These are phyloP conservation scores for Pachyramphus minor DNA, from an alignment of 2,113 vertebrate species.

Conservation along the genomic window DNA sequence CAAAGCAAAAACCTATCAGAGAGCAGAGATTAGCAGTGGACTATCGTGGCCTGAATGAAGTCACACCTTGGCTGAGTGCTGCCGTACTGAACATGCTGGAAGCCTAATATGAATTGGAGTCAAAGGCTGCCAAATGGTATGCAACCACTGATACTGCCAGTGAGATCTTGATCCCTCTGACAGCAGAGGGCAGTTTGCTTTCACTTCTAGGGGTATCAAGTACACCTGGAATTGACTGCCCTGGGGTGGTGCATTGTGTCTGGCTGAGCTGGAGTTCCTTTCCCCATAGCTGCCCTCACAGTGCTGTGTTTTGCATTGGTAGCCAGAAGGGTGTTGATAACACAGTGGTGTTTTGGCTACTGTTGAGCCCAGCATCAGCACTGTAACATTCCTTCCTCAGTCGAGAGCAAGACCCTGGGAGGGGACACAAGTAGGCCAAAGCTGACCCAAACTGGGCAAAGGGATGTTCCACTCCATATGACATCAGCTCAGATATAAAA, in stretches of 20 bases:
- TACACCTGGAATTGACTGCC: fast-evolving
- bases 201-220: fast-evolving
- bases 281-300: no score
- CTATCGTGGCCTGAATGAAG: background rate
- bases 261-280: no score
- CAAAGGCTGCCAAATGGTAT: background rate
- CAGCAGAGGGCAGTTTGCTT: background rate
- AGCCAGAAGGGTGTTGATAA: no score
- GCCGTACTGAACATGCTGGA: background rate
- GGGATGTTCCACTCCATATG: no score
- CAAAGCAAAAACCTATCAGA: background rate
- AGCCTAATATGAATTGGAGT: fast-evolving
- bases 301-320: no score
- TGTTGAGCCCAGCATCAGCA: no score
- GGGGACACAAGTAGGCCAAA: no score
- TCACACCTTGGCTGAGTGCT: background rate
- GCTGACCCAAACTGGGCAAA: no score
- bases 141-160: background rate
- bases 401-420: no score
- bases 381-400: no score
- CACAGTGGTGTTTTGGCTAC: no score
- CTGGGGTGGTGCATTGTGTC: background rate
- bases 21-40: background rate
- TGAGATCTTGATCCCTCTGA: background rate
- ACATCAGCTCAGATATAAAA: no score